A percentile compares a stretch with the other conserved stretches of the same genome.
These are phyloP conservation scores for Distichodus sexfasciatus DNA, from an alignment of 2,797 vertebrate genomes.

Conservation along the genomic window DNA sequence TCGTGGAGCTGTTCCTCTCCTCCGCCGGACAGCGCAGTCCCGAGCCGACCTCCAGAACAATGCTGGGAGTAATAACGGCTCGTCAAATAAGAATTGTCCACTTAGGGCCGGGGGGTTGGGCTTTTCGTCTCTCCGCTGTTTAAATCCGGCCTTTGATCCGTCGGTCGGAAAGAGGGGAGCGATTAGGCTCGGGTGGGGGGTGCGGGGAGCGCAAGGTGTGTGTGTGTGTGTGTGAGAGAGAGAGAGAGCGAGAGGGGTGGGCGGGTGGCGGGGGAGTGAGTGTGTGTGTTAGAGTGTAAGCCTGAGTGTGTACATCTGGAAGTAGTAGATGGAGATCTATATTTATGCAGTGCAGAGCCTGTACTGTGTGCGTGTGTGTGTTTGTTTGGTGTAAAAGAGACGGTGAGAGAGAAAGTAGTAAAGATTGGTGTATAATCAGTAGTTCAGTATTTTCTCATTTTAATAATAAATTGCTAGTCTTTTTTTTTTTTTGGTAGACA, in stretches of 20 bases:
- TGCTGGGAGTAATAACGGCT: constrained; percentile 90
- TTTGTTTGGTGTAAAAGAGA: no score
- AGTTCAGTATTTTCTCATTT: no score
- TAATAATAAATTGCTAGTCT: no score
- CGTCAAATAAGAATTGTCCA: constrained; percentile 78
- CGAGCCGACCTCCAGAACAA: constrained; percentile 89
- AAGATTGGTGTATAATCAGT: no score
- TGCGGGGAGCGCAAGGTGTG: constrained; percentile 57
- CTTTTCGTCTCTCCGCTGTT: constrained; percentile 72
- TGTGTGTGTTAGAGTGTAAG: constrained; percentile 4
- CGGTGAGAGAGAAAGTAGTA: no score
- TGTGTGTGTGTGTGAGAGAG: constrained; percentile 4
- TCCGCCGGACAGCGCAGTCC: no score
- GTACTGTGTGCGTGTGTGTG: no score
- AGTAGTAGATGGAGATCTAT: no score
- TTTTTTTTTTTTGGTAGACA: no score
- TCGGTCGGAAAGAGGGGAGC: constrained; percentile 66
- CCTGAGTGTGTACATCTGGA: constrained; percentile 15
- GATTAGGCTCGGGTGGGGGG: constrained; percentile 47
- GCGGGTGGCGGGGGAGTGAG: not conserved
- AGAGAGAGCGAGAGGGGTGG: constrained; percentile 21
- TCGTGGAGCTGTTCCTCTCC: not conserved
- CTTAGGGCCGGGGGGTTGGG: constrained; percentile 55
- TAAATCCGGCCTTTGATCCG: constrained; percentile 87
- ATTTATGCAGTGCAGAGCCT: no score